These are phyloP conservation scores for Conus canariensis DNA, from an alignment of 2,888 invertebrate species.

Conservation along the genomic window DNA sequence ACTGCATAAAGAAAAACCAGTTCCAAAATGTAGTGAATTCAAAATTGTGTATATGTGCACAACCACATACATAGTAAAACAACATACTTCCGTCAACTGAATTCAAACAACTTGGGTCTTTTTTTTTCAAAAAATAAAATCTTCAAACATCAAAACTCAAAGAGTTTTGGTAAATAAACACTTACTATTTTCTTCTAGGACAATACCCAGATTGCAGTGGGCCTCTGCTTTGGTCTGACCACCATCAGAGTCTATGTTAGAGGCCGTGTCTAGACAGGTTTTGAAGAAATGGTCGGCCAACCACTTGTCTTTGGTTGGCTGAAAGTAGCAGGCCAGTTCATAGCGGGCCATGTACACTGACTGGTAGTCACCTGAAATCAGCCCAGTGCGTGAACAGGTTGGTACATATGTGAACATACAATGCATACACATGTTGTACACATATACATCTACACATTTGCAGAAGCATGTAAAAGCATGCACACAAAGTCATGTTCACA, in stretches of 20 bases:
- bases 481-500: not conserved
- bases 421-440: not conserved
- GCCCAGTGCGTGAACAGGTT: not conserved
- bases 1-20: too few relatives aligned
- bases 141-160: too few relatives aligned
- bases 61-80: too few relatives aligned
- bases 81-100: not conserved
- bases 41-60: too few relatives aligned
- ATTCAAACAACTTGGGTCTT: not conserved
- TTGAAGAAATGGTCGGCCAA: conserved; percentile 76
- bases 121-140: too few relatives aligned
- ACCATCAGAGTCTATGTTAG: conserved; percentile 67
- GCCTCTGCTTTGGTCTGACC: conserved; percentile 75
- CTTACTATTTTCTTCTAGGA: conserved; percentile 75
- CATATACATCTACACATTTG: not conserved
- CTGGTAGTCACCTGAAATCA: conserved; percentile 66
- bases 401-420: too few relatives aligned
- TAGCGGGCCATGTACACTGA: conserved; percentile 72
- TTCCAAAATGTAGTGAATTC: too few relatives aligned
- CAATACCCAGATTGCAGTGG: conserved; percentile 75
- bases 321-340: conserved; percentile 74
- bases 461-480: conserved; percentile 4
- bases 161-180: too few relatives aligned
- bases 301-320: conserved; percentile 75
- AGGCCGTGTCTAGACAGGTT: conserved; percentile 71